These are phyloP conservation scores for Sebastes hubbsi DNA, from an alignment of 2,797 vertebrate species.

Conservation along the genomic window DNA sequence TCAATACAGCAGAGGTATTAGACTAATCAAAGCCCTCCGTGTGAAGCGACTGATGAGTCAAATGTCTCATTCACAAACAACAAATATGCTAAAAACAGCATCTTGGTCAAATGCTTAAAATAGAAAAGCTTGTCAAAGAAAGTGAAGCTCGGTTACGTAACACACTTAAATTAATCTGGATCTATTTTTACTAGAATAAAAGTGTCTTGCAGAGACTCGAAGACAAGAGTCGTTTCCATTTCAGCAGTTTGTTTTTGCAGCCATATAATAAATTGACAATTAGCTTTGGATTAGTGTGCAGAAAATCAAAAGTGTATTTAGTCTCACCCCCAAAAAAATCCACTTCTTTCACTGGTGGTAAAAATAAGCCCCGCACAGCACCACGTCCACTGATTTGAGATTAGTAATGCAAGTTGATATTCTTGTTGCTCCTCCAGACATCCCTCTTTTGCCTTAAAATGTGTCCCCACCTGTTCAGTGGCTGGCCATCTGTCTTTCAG, in stretches of 20 bases:
- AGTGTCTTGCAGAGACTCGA: neutral
- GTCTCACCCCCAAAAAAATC: neutral
- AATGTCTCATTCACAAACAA: conserved; percentile 39
- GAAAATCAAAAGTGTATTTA: neutral
- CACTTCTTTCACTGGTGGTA: neutral
- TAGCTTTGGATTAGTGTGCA: neutral
- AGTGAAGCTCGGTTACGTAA: neutral
- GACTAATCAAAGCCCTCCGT: conserved; percentile 5
- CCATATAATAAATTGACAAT: neutral
- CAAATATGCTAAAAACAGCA: conserved; percentile 42
- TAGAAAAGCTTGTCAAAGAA: conserved; percentile 29
- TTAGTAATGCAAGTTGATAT: conserved; percentile 48
- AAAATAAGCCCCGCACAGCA: neutral
- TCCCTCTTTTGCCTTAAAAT: conserved; percentile 54
- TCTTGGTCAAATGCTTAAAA: conserved; percentile 39
- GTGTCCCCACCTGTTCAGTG: conserved; percentile 72
- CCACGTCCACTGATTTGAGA: conserved; percentile 8
- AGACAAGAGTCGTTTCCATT: neutral
- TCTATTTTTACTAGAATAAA: conserved; percentile 30
- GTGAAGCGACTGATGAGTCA: conserved; percentile 6
- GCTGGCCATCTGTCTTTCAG: conserved; percentile 71
- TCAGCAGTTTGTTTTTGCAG: neutral
- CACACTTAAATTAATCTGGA: neutral
- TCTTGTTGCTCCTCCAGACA: conserved; percentile 30
- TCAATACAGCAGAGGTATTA: conserved; percentile 9